phyloP scores from a whole-genome alignment of 2,797 vertebrate genomes.

The Chelon labrosus region DNA sequence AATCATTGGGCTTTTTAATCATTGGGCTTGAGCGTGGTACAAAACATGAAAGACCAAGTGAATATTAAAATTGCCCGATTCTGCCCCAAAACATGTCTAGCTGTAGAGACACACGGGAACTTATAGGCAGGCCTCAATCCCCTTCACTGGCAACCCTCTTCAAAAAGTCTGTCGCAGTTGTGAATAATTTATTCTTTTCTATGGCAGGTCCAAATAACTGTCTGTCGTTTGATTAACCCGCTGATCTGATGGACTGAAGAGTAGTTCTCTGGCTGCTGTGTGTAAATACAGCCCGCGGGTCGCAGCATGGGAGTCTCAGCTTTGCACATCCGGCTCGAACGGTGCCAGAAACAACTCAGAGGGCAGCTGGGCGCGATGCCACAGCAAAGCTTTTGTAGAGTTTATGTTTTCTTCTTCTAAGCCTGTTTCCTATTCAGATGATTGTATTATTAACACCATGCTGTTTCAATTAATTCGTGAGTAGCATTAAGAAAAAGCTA shows the following conservation, averaged over 20 bases:
- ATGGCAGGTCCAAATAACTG: conserved; percentile 62
- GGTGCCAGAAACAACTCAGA: conserved; percentile 53
- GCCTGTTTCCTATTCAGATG: conserved; percentile 15
- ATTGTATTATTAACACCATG: conserved; percentile 10
- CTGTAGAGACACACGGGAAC: conserved; percentile 7
- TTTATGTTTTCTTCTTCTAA: conserved; percentile 21
- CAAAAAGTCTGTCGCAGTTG: conserved; percentile 49
- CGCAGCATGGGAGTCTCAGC: conserved; percentile 48
- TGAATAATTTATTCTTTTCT: conserved; percentile 70
- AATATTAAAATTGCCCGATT: conserved; percentile 18
- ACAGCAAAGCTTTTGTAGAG: conserved; percentile 36
- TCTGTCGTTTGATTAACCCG: conserved; percentile 76
- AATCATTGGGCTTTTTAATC: neutral
- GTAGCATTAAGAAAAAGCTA: no score
- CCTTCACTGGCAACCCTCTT: conserved; percentile 18
- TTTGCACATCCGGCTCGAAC: conserved; percentile 55
- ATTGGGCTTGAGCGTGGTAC: neutral
- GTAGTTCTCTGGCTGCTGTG: conserved; percentile 45
- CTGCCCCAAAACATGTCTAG: neutral
- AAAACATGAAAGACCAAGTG: conserved; percentile 1
- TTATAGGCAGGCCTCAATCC: neutral
- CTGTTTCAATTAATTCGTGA: conserved; percentile 17
- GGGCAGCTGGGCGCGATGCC: conserved; percentile 44
- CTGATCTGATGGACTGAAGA: conserved; percentile 61
- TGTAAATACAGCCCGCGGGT: conserved; percentile 63